Conservation (phyloP, 2,888 invertebrate species). For the Ormyrus nitidulus region DNA sequence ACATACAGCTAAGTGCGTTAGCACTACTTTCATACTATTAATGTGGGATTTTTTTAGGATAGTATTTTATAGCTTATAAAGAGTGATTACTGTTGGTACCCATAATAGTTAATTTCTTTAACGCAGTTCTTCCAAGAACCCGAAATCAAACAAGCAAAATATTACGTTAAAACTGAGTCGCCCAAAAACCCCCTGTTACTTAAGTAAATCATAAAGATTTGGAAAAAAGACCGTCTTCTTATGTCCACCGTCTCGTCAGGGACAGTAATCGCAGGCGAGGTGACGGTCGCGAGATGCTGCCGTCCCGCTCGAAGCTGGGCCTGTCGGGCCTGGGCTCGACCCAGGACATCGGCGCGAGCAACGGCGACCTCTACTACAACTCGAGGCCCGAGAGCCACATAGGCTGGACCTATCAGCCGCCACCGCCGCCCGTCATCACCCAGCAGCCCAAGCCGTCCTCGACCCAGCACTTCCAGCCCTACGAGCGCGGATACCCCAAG, state of each 20-base stretch:
- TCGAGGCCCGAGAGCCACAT: slow-evolving; percentile 79
- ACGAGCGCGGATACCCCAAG: slow-evolving; percentile 90
- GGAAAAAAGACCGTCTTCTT: no score
- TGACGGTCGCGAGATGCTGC: slow-evolving; percentile 87
- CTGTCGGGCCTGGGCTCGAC: slow-evolving; percentile 77
- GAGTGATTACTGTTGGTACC: no score
- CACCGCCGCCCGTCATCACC: slow-evolving; percentile 90
- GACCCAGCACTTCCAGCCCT: slow-evolving; percentile 89
- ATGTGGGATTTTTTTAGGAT: no score
- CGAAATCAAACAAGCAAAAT: no score
- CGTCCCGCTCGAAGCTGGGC: slow-evolving; percentile 85
- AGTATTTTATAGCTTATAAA: no score
- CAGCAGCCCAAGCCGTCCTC: slow-evolving; percentile 89
- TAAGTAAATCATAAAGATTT: no score
- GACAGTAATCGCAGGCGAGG: slow-evolving; percentile 80
- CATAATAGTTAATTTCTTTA: no score
- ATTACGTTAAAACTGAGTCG: no score
- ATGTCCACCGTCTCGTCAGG: not conserved
- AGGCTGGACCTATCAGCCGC: slow-evolving; percentile 82
- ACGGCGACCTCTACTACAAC: slow-evolving; percentile 89
- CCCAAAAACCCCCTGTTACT: no score
- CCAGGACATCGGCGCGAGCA: slow-evolving; percentile 76
- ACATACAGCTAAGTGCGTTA: no score
- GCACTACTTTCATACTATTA: no score
- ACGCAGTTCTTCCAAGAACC: no score